Evolutionary conservation across 2,797 vertebrate genomes (phyloP).

Genomic region (Protosalanx chinensis): DNA sequence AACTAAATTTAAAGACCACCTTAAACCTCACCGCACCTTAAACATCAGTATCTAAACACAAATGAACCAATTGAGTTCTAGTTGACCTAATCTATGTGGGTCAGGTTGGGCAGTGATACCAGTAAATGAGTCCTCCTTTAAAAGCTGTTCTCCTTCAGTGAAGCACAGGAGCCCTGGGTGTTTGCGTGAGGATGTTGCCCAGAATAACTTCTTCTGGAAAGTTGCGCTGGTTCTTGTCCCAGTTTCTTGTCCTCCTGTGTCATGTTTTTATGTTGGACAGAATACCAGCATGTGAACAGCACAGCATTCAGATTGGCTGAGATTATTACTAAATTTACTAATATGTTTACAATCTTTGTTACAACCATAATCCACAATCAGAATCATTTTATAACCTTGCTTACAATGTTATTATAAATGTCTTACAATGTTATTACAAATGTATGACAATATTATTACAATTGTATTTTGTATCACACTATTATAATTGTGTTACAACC

Average conservation of each 20-base stretch:
- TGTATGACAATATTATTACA: too few relatives aligned
- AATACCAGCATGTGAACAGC: slow-evolving; percentile 36
- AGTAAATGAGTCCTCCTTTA: neutral
- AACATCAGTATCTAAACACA: neutral
- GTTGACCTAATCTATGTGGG: neutral
- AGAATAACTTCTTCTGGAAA: slow-evolving; percentile 51
- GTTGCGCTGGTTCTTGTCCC: slow-evolving; percentile 35
- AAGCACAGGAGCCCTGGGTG: slow-evolving; percentile 19
- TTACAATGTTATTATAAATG: too few relatives aligned
- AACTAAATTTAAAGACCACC: too few relatives aligned
- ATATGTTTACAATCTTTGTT: too few relatives aligned
- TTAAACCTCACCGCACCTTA: too few relatives aligned
- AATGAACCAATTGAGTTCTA: neutral
- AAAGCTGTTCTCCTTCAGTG: slow-evolving; percentile 18
- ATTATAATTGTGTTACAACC: too few relatives aligned
- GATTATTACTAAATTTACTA: too few relatives aligned
- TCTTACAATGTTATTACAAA: too few relatives aligned
- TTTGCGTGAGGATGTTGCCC: slow-evolving; percentile 40
- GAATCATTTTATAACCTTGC: too few relatives aligned
- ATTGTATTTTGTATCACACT: too few relatives aligned
- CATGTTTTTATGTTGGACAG: slow-evolving; percentile 21
- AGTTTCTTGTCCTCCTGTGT: slow-evolving; percentile 49
- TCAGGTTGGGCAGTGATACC: neutral
- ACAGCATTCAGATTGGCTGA: neutral
- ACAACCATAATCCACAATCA: too few relatives aligned